Evolutionary conservation across 2,113 vertebrate genomes (phyloP), one percentile per base, ranked within the genome.

Genomic region (Thamnaconus septentrionalis): DNA sequence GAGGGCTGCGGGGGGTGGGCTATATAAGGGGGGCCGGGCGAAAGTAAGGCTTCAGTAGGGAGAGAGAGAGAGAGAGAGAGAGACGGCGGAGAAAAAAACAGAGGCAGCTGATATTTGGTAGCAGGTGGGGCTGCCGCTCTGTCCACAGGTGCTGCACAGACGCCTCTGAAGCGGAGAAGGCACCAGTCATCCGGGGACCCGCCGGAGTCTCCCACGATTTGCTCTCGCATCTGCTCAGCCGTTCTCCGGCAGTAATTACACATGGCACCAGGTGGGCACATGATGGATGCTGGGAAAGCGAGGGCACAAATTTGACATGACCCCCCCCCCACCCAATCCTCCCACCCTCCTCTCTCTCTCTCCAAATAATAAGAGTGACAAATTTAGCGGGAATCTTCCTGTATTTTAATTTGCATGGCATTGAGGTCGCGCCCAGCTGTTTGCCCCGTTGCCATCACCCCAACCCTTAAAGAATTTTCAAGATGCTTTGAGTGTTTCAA

Each of bases 71-170:
- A 71, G 18, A 31, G 18, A 31, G 18, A 31, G 5, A 71, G 61
- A 11, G 66, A 71, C 76, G 76, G 72, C 55, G 9, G 52, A 43
- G 55, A 63, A 59, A 69, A 69, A 58, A 31, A 52, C 11, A 52
- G 18, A 85, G 82, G 86, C 75, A 72, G 83, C 80, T 79, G 75
- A 84, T 78, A 82, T 87, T 83, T 18, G 79, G 87, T 79, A 79
- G 73, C 81, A 75, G 80, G 80, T 71, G 87, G 85, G 75, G 66
- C 47, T 31, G 64, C 58, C 45, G 66, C 71, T 86, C 58, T 64
- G 78, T 88, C 54, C 86, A 92, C 92, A 92, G 91, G 75, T 91
- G 93, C 83, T 78, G 84, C 81, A 84, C 92, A 93, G 91, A 92
- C 91, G 88, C 58, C 75, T 85, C 87, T 18, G 64, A 80, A 91